A percentile compares a stretch with the other conserved stretches of the same genome.
These are phyloP conservation scores for Rhinolophus ferrumequinum DNA, from an alignment of 2,113 vertebrate species.

Conservation along the genomic window DNA sequence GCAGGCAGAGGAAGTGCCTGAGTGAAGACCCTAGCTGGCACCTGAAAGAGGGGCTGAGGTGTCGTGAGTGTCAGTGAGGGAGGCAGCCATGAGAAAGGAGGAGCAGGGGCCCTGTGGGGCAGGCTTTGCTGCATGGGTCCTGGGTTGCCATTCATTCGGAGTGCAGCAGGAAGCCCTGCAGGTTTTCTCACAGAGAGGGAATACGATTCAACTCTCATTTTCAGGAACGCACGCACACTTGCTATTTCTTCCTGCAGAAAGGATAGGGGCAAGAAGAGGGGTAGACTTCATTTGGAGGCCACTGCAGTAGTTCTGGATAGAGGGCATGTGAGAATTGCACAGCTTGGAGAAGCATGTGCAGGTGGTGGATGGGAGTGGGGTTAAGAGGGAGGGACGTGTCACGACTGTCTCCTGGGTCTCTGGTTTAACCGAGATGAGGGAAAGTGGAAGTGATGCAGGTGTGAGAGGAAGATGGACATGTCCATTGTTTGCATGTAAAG, in stretches of 20 bases:
- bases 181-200: not conserved
- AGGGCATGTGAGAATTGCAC: not conserved
- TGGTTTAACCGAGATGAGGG: not conserved
- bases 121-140: too few species aligned
- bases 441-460: not conserved
- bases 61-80: not conserved
- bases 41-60: not conserved
- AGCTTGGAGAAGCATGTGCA: not conserved
- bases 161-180: not conserved
- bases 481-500: not conserved
- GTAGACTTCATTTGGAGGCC: not conserved
- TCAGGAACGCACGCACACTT: not conserved
- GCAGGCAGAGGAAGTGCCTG: not conserved
- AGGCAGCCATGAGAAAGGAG: not conserved
- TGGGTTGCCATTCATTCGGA: not conserved
- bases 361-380: not conserved
- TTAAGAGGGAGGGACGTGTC: accelerated
- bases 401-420: not conserved
- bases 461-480: not conserved
- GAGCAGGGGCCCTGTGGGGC: not conserved
- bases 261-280: not conserved
- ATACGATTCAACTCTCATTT: not conserved
- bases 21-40: not conserved
- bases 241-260: not conserved
- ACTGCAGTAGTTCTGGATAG: not conserved